Percentiles rank a stretch among this genome's conserved stretches.
Evolutionary conservation across 2,113 vertebrate genomes (phyloP).

Genomic region (Cyanoramphus novaezelandiae): DNA sequence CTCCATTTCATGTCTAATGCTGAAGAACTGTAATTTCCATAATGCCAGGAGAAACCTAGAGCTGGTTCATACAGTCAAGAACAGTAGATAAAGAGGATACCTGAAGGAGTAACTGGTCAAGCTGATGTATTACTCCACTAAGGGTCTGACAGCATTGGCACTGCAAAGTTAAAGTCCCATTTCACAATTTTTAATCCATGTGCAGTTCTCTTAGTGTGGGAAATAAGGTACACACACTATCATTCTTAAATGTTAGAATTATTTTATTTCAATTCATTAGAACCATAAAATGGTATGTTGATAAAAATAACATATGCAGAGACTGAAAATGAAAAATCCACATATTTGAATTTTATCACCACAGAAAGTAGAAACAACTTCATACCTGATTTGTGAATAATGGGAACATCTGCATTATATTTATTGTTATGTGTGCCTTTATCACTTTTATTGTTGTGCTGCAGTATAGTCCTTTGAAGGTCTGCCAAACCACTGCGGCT

Average conservation of each 20-base stretch:
- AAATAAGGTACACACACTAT: background rate
- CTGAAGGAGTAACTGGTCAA: background rate
- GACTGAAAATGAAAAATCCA: background rate
- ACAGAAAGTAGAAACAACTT: background rate
- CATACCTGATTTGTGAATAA: constrained; percentile 62
- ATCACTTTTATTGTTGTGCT: constrained; percentile 73
- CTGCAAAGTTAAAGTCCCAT: background rate
- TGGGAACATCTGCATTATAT: constrained; percentile 48
- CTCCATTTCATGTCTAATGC: background rate
- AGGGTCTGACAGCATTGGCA: background rate
- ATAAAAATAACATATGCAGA: background rate
- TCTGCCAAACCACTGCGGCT: constrained; percentile 79
- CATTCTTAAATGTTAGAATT: background rate
- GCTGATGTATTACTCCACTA: background rate
- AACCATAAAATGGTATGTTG: background rate
- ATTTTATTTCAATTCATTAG: background rate
- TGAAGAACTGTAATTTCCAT: constrained; percentile 42
- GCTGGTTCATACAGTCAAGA: constrained; percentile 30
- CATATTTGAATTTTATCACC: background rate
- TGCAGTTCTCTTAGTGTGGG: background rate
- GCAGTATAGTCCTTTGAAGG: constrained; percentile 74
- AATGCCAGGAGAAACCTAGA: constrained; percentile 44
- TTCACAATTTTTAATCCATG: background rate
- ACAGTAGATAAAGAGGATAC: constrained; percentile 14
- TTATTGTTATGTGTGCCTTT: constrained; percentile 64